Percentiles rank a stretch among this genome's conserved stretches.
phyloP scores from a whole-genome alignment of 2,113 vertebrate genomes.

The Gadus chalcogrammus region DNA sequence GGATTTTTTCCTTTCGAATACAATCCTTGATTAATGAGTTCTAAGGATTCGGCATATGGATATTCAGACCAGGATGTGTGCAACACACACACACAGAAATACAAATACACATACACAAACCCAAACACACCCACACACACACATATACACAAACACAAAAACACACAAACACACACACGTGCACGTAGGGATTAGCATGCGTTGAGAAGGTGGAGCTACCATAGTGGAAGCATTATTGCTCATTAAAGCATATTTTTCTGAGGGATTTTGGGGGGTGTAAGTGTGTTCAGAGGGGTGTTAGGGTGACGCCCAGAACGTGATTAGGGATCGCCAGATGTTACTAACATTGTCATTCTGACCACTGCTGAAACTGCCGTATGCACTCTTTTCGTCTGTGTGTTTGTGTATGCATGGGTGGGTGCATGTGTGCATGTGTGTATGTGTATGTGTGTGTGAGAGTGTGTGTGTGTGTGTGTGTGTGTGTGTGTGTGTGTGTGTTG shows the following conservation, averaged over 20 bases:
- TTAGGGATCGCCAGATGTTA: conserved; percentile 62
- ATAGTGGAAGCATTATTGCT: conserved; percentile 58
- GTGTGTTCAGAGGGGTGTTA: conserved; percentile 43
- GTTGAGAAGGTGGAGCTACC: conserved; percentile 47
- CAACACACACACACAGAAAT: conserved; percentile 11
- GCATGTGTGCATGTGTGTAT: neutral
- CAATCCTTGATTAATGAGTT: conserved; percentile 65
- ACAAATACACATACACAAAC: conserved; percentile 9
- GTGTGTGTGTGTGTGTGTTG: neutral
- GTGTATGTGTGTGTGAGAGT: neutral
- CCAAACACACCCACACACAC: conserved; percentile 4
- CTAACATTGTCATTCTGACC: conserved; percentile 29
- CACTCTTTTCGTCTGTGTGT: conserved; percentile 8
- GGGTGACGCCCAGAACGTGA: conserved; percentile 30
- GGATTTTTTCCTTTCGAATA: neutral
- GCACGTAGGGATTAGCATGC: conserved; percentile 52
- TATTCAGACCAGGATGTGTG: conserved; percentile 30
- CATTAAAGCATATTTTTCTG: conserved; percentile 58
- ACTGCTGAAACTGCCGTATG: conserved; percentile 36
- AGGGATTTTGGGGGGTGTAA: conserved; percentile 40
- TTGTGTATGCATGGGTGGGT: neutral
- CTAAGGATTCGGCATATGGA: conserved; percentile 62
- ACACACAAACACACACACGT: conserved; percentile 24
- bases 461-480: neutral
- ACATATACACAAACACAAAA: conserved; percentile 16